These are phyloP conservation scores for Uria aalge DNA, from an alignment of 2,113 vertebrate genomes.

Conservation along the genomic window DNA sequence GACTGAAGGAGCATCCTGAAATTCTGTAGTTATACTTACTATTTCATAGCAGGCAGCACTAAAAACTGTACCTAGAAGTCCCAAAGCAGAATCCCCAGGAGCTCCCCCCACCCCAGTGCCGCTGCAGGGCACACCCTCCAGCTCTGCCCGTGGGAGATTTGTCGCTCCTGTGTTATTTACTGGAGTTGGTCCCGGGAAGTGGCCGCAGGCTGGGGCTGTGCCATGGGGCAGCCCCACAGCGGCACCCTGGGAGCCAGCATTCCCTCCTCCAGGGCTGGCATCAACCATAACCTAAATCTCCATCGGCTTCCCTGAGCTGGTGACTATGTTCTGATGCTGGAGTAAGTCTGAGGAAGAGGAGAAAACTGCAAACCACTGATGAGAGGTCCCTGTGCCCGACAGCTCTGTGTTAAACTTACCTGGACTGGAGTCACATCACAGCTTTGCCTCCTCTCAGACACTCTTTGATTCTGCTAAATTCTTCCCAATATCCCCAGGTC, in stretches of 20 bases:
- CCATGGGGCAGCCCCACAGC: not conserved
- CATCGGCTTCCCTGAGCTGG: not conserved
- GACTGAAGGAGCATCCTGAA: not conserved
- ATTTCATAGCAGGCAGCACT: not conserved
- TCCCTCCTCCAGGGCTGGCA: not conserved
- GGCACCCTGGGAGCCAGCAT: fast-evolving
- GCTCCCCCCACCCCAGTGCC: not conserved
- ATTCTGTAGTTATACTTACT: fast-evolving
- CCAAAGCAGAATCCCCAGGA: not conserved
- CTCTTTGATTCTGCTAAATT: not conserved
- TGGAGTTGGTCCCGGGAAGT: fast-evolving
- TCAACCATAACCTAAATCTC: not conserved
- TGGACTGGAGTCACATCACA: not conserved
- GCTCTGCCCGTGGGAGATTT: not conserved
- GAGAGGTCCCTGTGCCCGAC: not conserved
- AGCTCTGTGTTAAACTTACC: not conserved
- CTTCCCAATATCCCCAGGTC: fast-evolving
- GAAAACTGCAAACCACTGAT: fast-evolving
- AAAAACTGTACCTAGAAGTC: too few relatives aligned
- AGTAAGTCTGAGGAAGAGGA: not conserved
- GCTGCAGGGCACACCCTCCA: not conserved
- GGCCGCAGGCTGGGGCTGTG: not conserved
- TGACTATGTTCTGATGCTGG: not conserved
- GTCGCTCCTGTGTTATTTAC: not conserved
- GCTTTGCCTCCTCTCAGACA: not conserved